Conservation (phyloP, 2,113 vertebrate species). For the Paralichthys olivaceus region DNA sequence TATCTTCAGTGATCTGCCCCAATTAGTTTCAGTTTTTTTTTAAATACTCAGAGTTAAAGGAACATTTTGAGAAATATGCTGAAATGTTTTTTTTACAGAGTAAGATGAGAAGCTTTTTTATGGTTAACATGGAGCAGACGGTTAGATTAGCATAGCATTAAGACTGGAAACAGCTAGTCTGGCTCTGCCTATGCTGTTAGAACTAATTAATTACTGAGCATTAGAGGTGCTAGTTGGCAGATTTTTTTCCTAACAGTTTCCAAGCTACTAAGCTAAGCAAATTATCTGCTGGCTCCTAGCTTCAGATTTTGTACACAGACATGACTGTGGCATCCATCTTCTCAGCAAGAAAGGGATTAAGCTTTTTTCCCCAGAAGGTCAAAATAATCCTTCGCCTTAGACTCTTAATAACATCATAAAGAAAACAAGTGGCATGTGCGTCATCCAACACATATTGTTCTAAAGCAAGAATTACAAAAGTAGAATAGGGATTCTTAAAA, state of each 20-base stretch:
- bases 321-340: no score
- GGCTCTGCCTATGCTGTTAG: not conserved
- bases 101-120: not conserved
- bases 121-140: not conserved
- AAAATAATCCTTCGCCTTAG: not conserved
- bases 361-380: not conserved
- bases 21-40: not conserved
- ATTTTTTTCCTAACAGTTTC: not conserved
- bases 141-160: not conserved
- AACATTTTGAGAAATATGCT: not conserved
- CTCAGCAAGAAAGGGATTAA: no score
- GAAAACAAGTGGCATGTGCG: no score
- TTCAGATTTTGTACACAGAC: no score
- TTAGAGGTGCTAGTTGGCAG: not conserved
- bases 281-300: not conserved
- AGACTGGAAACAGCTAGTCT: not conserved
- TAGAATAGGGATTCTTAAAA: slow-evolving; percentile 10
- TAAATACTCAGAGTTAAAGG: not conserved
- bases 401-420: no score
- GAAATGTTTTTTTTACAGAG: not conserved
- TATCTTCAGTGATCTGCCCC: not conserved
- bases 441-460: not conserved
- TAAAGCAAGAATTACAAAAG: slow-evolving; percentile 18
- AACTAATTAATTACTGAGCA: not conserved
- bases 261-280: not conserved